Evolutionary conservation across 2,797 vertebrate genomes (phyloP).

Genomic region (Danio choprae): DNA sequence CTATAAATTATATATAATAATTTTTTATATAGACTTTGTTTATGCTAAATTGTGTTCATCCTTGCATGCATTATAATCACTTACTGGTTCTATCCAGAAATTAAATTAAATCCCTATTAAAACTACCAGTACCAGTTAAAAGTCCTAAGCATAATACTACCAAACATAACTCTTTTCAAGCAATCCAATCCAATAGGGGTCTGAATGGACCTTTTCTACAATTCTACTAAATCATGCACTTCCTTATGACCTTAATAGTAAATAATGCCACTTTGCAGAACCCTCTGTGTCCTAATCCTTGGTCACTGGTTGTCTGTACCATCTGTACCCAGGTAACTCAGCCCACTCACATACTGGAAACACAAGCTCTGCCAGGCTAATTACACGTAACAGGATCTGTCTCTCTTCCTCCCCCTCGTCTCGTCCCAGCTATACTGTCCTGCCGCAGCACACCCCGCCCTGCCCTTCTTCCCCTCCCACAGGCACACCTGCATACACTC

Average conservation of each 20-base stretch:
- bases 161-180: background rate
- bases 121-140: background rate
- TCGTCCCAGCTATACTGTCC: background rate
- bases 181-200: background rate
- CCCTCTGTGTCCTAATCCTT: background rate
- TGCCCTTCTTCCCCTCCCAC: background rate
- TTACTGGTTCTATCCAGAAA: slow-evolving; percentile 1
- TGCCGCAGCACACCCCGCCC: slow-evolving; percentile 31
- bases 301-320: background rate
- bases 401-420: slow-evolving; percentile 24
- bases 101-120: background rate
- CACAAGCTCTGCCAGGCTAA: slow-evolving; percentile 51
- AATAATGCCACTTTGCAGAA: background rate
- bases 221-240: background rate
- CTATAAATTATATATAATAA: no score
- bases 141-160: background rate
- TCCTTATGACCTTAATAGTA: background rate
- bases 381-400: slow-evolving; percentile 51
- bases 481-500: slow-evolving; percentile 23
- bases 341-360: slow-evolving; percentile 40
- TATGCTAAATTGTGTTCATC: background rate
- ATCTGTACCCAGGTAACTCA: slow-evolving; percentile 20
- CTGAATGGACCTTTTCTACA: background rate
- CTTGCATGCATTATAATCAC: background rate
- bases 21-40: no score